Evolutionary conservation across 2,797 vertebrate species (phyloP).

Genomic region (Neomorphus geoffroyi): DNA sequence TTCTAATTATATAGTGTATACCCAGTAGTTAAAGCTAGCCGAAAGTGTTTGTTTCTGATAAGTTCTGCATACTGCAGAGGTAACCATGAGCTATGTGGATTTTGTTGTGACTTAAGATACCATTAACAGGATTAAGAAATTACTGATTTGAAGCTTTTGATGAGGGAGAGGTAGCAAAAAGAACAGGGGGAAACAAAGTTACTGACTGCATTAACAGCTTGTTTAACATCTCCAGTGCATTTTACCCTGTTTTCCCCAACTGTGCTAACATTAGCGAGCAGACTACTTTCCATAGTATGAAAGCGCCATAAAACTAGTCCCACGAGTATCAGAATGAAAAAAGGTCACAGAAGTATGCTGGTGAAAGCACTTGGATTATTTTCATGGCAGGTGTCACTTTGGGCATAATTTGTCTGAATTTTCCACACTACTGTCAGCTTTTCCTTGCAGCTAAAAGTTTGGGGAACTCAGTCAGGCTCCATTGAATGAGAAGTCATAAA

Average conservation of each 20-base stretch:
- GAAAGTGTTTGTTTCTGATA: not conserved
- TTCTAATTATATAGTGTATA: constrained; percentile 15
- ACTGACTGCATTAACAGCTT: not conserved
- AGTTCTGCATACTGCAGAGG: not conserved
- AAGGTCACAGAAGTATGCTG: not conserved
- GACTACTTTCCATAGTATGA: not conserved
- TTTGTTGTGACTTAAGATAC: not conserved
- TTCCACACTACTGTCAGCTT: not conserved
- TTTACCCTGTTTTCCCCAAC: rapidly evolving
- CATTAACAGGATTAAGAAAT: not conserved
- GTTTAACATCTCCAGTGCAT: not conserved
- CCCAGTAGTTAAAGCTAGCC: not conserved
- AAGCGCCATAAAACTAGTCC: not conserved
- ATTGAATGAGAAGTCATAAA: not conserved
- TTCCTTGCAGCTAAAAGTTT: not conserved
- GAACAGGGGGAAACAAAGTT: not conserved
- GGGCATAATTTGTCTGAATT: not conserved
- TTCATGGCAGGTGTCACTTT: not conserved
- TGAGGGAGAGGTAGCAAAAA: not conserved
- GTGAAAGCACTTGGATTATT: not conserved
- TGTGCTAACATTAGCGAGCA: not conserved
- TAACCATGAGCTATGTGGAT: not conserved
- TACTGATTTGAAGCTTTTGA: not conserved
- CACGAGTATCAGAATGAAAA: not conserved
- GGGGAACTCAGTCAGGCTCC: not conserved